Evolutionary conservation across 2,797 vertebrate species (phyloP).

Genomic region (Jordanella pulchra): DNA sequence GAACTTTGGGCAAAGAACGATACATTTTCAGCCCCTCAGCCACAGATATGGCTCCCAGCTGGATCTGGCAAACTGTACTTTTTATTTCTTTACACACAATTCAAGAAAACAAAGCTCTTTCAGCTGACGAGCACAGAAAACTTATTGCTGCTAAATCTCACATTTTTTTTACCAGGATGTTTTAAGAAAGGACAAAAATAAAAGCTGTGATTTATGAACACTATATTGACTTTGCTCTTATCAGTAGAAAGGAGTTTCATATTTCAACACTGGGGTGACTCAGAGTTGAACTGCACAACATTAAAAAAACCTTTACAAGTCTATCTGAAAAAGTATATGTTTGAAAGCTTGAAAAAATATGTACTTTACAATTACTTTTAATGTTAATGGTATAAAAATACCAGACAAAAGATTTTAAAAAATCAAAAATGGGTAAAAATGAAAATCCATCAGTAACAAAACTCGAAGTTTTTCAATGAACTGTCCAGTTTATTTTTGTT

Average conservation of each 20-base stretch:
- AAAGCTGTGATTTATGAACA: slow-evolving; percentile 28
- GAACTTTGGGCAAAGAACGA: not conserved
- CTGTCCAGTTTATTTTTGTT: too few species aligned
- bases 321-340: not conserved
- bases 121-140: not conserved
- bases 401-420: too few species aligned
- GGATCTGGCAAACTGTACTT: not conserved
- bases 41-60: not conserved
- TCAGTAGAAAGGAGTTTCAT: slow-evolving; percentile 27
- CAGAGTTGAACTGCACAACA: slow-evolving; percentile 4
- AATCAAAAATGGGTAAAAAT: too few species aligned
- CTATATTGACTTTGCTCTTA: slow-evolving; percentile 35
- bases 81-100: not conserved
- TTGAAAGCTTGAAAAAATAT: not conserved
- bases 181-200: slow-evolving; percentile 29
- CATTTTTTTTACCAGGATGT: slow-evolving; percentile 11
- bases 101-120: too few species aligned
- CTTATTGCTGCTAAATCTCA: slow-evolving; percentile 6
- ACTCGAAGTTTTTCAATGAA: too few species aligned
- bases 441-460: too few species aligned
- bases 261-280: slow-evolving; percentile 29
- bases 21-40: not conserved
- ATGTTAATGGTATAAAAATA: not conserved
- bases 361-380: not conserved
- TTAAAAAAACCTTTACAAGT: not conserved